phyloP scores from a whole-genome alignment of 2,797 vertebrate species.

The Cetoscarus ocellatus region DNA sequence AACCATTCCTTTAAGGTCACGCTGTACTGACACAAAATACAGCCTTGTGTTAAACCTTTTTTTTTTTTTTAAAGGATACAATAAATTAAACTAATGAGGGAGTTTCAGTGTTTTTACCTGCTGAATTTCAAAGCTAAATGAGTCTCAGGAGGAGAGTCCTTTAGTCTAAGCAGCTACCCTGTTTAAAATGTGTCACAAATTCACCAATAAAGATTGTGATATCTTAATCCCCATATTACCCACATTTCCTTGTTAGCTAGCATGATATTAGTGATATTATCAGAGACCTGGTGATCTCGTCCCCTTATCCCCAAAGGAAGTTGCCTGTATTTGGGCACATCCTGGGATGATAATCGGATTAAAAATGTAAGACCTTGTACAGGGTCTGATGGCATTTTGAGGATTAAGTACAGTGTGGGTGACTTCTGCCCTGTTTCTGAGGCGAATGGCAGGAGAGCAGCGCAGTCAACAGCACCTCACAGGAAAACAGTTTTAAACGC shows the following conservation, averaged over 20 bases:
- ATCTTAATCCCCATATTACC: constrained; percentile 53
- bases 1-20: no score
- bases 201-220: constrained; percentile 28
- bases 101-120: constrained; percentile 3
- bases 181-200: constrained; percentile 33
- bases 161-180: constrained; percentile 24
- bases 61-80: not conserved
- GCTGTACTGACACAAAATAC: no score
- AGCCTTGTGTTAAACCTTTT: no score
- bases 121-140: constrained; percentile 17
- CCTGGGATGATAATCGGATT: constrained; percentile 71
- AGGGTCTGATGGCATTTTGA: constrained; percentile 63
- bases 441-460: constrained; percentile 22
- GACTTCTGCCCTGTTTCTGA: constrained; percentile 53
- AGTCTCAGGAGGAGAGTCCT: constrained; percentile 3
- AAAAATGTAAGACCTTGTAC: constrained; percentile 64
- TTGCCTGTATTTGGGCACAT: constrained; percentile 46
- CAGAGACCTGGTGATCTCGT: constrained; percentile 45
- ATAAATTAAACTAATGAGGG: constrained; percentile 8
- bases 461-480: constrained; percentile 31
- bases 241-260: constrained; percentile 42
- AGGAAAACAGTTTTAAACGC: constrained; percentile 29
- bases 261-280: constrained; percentile 56
- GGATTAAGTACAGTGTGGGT: constrained; percentile 60
- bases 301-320: constrained; percentile 45